Conservation (phyloP, 37 sponge, comb jelly and placozoan species). For the Cladorhizidae sp. region DNA sequence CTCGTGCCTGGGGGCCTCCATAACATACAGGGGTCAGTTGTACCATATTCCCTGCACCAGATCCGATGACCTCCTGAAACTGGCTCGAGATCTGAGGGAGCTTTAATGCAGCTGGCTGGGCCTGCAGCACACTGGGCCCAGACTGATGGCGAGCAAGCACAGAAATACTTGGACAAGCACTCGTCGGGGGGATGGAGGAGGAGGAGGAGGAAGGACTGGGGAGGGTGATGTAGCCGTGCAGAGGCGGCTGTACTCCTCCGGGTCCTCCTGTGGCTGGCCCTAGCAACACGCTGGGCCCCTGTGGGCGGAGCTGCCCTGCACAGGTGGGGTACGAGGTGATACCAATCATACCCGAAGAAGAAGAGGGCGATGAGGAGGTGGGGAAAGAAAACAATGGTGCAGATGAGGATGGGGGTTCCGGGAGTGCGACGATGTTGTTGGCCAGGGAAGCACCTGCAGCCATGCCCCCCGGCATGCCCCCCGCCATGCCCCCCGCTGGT, state of each 20-base stretch:
- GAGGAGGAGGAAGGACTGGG: neutral
- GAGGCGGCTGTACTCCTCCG: too few relatives aligned
- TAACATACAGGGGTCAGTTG: slow-evolving; percentile 51
- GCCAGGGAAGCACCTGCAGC: neutral
- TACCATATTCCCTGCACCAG: slow-evolving; percentile 7
- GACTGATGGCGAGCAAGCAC: neutral
- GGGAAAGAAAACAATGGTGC: neutral
- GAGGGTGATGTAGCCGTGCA: slow-evolving; percentile 39
- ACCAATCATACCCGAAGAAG: neutral
- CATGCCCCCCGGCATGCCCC: too few relatives aligned
- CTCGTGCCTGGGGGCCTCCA: neutral
- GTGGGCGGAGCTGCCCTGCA: neutral
- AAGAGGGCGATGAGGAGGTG: neutral
- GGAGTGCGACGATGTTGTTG: neutral
- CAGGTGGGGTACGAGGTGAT: neutral
- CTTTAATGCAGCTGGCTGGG: neutral
- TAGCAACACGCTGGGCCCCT: neutral
- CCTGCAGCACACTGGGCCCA: neutral
- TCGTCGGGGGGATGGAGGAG: neutral
- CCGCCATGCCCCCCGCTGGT: too few relatives aligned
- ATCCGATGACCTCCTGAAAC: neutral
- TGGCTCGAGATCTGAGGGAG: slow-evolving; percentile 20
- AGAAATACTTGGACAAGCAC: neutral
- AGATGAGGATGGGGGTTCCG: neutral
- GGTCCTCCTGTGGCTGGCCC: neutral